Conservation (phyloP, 2,888 invertebrate species). For the Sussaba pulchella region DNA sequence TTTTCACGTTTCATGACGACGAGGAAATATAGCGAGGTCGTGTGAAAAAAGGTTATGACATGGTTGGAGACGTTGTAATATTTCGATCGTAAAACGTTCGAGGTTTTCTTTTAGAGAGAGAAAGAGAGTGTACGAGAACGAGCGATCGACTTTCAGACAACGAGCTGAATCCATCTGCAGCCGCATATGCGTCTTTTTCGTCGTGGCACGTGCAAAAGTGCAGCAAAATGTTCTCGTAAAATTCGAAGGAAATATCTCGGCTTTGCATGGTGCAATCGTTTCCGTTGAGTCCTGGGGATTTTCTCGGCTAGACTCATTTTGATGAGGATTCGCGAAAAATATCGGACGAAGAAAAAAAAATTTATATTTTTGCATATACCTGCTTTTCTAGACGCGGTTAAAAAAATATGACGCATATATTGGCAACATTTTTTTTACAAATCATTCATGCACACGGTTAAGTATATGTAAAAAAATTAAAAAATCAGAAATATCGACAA, state of each 20-base stretch:
- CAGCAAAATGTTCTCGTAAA: constrained; percentile 55
- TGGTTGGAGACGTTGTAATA: too few relatives aligned
- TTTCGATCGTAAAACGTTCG: constrained; percentile 64
- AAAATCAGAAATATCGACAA: too few relatives aligned
- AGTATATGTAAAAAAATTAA: too few relatives aligned
- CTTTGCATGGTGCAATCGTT: constrained; percentile 14
- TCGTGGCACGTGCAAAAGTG: not conserved
- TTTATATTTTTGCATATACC: too few relatives aligned
- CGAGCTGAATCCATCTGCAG: not conserved
- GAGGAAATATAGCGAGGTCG: constrained; percentile 39
- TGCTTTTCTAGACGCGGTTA: too few relatives aligned
- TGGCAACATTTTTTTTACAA: too few relatives aligned
- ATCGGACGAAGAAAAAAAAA: too few relatives aligned
- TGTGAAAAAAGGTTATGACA: constrained; percentile 48
- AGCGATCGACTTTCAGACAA: constrained; percentile 5
- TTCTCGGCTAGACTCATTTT: not conserved
- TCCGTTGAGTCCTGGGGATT: constrained; percentile 16
- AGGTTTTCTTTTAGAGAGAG: constrained; percentile 42
- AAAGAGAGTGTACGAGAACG: constrained; percentile 6
- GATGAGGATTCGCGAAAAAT: not conserved
- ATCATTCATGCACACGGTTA: too few relatives aligned
- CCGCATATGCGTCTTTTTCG: not conserved
- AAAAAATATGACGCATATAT: too few relatives aligned
- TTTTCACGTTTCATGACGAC: constrained; percentile 49
- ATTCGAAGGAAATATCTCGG: constrained; percentile 48